Evolutionary conservation across 2,888 invertebrate genomes (phyloP), one percentile per base, ranked within the genome.

Genomic region (Caenorhabditis sinica): DNA sequence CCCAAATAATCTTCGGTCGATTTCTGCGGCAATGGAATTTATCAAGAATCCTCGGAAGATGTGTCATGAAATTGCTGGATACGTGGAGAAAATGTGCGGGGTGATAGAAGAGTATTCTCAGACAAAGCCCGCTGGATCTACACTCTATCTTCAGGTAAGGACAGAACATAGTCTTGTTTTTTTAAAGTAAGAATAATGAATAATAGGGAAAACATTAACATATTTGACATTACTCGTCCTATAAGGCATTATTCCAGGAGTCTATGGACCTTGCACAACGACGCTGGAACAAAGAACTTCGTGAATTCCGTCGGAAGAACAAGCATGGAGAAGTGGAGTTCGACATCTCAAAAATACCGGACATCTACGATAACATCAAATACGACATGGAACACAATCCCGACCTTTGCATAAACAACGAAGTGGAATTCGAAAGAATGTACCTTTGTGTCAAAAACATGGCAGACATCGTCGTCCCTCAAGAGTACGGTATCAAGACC

Each of bases 351-450:
- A 99, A 99, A 94, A 97, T 99, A 82, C 98, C 99, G 0, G 99
- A 99, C 93, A 99, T 99, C 89, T 99, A 99, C 93, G 99, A 99
- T 94, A 98, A 98, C 93, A 98, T 99, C 91, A 99, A 99, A 85
- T 92, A 94, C 88, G 99, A 99, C 94, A 94, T 98, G 88, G 98
- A 98, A 93, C 99, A 99, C 93, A 99, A 99, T 92, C 96, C 97
- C 0, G 97, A 97, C 93, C 80, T 93, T 30, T 90, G 90, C 74
- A 87, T 90, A 45, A 90, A 91, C 71, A 89, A 90, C 69, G 96
- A 97, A 93, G 94, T 85, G 66, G 90, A 91, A 61, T 92, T 93
- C 60, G 93, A 93, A 28, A 72, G 92, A 83, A 93, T 87, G 93
- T 99, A 98, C 93, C 96, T 96, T 73, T 96, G 97, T 93, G 96